Evolutionary conservation across 2,888 invertebrate species (phyloP), one percentile per base, ranked within the genome.

Genomic region (Cetonia aurata): DNA sequence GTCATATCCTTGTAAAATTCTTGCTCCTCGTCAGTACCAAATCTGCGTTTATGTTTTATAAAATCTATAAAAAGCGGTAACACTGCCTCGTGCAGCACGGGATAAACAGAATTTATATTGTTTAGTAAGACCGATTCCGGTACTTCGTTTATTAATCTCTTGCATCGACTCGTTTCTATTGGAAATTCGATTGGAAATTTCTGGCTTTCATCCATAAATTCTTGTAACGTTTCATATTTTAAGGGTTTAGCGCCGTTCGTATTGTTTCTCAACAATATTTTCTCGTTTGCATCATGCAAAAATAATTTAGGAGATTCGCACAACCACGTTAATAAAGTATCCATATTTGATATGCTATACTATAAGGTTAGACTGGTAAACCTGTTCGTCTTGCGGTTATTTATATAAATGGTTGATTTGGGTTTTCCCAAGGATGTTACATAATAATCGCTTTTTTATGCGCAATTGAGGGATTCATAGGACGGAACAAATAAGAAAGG

Each of bases 1-100:
- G 81, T 81, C 80, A 88, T 84, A 52, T 85, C 79, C 67, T 80
- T 74, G 75, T 86, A 88, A 79, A 82, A 13, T 77, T 78, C 19
- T 79, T 80, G 65, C 74, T 82, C 76, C 78, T 78, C 25, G 74
- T 71, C 6, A 69, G 74, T 75, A 13, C 80, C 81, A 72, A 74
- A 67, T 6, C 78, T 72, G 46, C 82, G 85, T 82, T 92, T 92
- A 78, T 90, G 88, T 72, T 90, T 87, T 66, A 92, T 83, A 81
- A 91, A 92, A 71, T 87, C 86, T 6, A 90, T 87, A 80, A 89
- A 90, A 1, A 92, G 82, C 1, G 87, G 82, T 1, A 92, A 73
- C 4, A 89, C 89, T 60, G 89, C 86, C 79, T 92, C 92, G 75
- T 92, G 92, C 72, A 92, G 85, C 1, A 92, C 74, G 0, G 92